A percentile compares a stretch with the other conserved stretches of the same genome.
Conservation (phyloP, 2,113 vertebrate species). For the Mustelus asterias region DNA sequence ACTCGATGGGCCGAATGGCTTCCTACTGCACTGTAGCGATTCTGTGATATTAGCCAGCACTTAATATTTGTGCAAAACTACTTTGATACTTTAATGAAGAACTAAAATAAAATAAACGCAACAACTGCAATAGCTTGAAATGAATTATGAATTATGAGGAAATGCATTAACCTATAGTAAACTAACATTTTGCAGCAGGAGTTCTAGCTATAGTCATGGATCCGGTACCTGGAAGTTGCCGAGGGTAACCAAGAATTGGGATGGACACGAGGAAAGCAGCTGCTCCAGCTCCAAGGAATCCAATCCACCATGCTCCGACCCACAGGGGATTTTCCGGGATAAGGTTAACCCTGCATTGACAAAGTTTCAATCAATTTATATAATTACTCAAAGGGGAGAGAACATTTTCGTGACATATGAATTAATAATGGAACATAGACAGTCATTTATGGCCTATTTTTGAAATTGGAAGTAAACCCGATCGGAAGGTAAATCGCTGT, state of each 20-base stretch:
- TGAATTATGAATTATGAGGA: background rate
- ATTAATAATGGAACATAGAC: background rate
- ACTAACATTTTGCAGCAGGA: background rate
- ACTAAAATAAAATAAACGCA: background rate
- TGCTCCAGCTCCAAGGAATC: slow-evolving; percentile 76
- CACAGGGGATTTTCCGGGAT: slow-evolving; percentile 78
- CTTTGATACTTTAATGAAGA: background rate
- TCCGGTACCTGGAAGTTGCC: slow-evolving; percentile 75
- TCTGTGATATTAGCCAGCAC: background rate
- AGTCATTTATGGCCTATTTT: background rate
- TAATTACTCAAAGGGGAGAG: background rate
- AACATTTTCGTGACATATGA: background rate
- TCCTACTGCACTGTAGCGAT: too few relatives aligned
- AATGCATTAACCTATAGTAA: background rate
- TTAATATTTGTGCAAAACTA: background rate
- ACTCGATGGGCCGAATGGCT: too few relatives aligned
- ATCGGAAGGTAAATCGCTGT: background rate
- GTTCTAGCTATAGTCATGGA: background rate
- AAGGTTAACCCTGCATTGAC: slow-evolving; percentile 59
- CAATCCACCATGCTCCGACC: slow-evolving; percentile 95
- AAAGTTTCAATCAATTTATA: slow-evolving; percentile 34
- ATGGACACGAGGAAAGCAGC: slow-evolving; percentile 69
- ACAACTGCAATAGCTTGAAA: background rate
- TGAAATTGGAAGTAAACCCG: background rate
- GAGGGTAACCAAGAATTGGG: slow-evolving; percentile 85